Evolutionary conservation across 2,888 invertebrate genomes (phyloP).

Genomic region (Lottia scabra): DNA sequence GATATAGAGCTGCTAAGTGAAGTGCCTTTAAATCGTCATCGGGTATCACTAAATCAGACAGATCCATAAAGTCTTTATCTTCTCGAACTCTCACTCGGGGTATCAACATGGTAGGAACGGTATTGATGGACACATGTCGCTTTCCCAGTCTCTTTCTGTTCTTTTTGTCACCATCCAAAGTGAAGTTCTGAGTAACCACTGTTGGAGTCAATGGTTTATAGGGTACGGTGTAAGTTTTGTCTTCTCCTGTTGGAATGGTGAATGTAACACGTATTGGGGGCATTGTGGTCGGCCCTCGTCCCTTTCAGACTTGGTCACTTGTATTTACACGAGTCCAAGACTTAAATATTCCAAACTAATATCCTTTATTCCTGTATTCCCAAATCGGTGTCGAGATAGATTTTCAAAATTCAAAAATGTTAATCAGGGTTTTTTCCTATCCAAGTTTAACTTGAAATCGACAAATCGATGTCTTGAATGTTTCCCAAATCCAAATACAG

Average conservation of each 20-base stretch:
- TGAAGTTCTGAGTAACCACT: background rate
- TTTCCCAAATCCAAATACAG: no score
- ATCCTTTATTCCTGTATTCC: no score
- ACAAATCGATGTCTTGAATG: no score
- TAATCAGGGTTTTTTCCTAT: no score
- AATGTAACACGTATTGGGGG: no score
- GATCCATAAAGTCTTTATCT: slow-evolving; percentile 8
- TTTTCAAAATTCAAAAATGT: no score
- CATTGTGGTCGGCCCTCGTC: no score
- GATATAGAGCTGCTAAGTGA: background rate
- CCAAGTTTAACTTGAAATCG: no score
- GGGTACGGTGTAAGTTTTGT: background rate
- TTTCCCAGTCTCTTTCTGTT: background rate
- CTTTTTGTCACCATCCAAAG: background rate
- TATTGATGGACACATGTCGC: slow-evolving; percentile 14
- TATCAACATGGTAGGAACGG: slow-evolving; percentile 23
- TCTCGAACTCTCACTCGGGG: slow-evolving; percentile 20
- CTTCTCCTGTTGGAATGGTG: background rate
- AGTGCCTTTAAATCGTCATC: slow-evolving; percentile 20
- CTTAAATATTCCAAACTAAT: no score
- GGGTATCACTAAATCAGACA: slow-evolving; percentile 12
- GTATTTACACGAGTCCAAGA: no score
- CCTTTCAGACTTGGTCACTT: no score
- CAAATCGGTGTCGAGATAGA: no score
- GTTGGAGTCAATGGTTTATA: background rate